Percentiles rank a stretch among this genome's conserved stretches.
Evolutionary conservation across 2,113 vertebrate genomes (phyloP).

Genomic region (Lophius piscatorius): DNA sequence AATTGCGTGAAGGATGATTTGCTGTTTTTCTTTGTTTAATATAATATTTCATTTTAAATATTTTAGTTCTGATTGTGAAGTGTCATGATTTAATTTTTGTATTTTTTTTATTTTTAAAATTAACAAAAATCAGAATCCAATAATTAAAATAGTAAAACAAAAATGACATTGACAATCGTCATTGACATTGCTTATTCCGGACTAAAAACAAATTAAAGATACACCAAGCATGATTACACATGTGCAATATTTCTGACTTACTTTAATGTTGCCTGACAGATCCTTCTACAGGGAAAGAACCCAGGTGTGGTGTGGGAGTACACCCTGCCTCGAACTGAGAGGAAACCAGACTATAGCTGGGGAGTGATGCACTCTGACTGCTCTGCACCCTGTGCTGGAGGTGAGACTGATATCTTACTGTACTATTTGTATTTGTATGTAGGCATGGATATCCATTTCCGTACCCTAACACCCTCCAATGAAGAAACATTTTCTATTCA

Average conservation of each 20-base stretch:
- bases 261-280: constrained; percentile 71
- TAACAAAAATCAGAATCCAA: too few relatives aligned
- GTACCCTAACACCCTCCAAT: not conserved
- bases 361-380: constrained; percentile 88
- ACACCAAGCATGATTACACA: not conserved
- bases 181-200: not conserved
- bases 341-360: constrained; percentile 87
- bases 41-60: too few relatives aligned
- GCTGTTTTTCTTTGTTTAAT: too few relatives aligned
- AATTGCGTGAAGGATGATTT: too few relatives aligned
- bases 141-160: not conserved
- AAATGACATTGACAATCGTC: not conserved
- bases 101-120: too few relatives aligned
- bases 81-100: too few relatives aligned
- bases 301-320: constrained; percentile 95
- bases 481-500: not conserved
- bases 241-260: constrained; percentile 10
- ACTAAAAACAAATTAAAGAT: not conserved
- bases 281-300: constrained; percentile 95
- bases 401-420: too few relatives aligned
- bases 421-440: constrained; percentile 11
- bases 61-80: too few relatives aligned
- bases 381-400: constrained; percentile 91
- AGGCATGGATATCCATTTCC: too few relatives aligned
- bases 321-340: constrained; percentile 84